Base-by-base conservation (phyloP, 2,797 vertebrate species). In the Lutjanus argentimaculatus region DNA sequence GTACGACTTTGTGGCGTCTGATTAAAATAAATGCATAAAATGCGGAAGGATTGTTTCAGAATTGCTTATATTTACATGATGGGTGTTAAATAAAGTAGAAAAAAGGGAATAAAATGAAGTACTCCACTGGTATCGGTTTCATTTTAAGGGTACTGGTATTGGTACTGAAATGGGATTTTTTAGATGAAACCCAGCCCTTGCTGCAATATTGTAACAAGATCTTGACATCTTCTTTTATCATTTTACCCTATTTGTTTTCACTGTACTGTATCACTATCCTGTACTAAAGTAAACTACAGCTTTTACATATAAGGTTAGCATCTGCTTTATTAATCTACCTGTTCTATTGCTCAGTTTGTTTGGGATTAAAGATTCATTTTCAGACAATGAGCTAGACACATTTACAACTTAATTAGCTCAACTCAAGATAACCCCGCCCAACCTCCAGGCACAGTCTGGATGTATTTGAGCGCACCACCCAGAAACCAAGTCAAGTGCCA, bases 401-500 rank as follows among this genome's bases (percentile, higher is more conserved):
- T 53, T 59, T 46, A 53, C 52, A 58, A 13, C 22, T 30, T 45
- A 43, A 43, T 43, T 43, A 8, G 42, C 42, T n/a, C 8, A 42
- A 15, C 45, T 67, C 6, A 13, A 67, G 21, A 21, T 48, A 21
- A 8, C 11, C 22, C 52, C 43, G 42, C 17, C 14, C 8, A 45
- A 14, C 57, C 56, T 19, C 46, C 17, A 13, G 11, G 42, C 12
- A 12, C 48, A 62, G 55, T 21, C 21, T 53, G 30, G 56, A 52
- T 8, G 19, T 25, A 51, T 67, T 11, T 75, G 1, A 64, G 17
- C 36, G 36, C 42, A 5, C 77, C 63, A 63, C n/a, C 65, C 56
- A 53, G 40, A 51, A 36, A 45, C 7, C 13, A 1, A 63, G n/a
- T 63, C 51, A n/a, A 51, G 66, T 17, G 43, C n/a, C n/a, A n/a